Conservation (phyloP, 2,797 vertebrate genomes). For the Crenichthys baileyi region DNA sequence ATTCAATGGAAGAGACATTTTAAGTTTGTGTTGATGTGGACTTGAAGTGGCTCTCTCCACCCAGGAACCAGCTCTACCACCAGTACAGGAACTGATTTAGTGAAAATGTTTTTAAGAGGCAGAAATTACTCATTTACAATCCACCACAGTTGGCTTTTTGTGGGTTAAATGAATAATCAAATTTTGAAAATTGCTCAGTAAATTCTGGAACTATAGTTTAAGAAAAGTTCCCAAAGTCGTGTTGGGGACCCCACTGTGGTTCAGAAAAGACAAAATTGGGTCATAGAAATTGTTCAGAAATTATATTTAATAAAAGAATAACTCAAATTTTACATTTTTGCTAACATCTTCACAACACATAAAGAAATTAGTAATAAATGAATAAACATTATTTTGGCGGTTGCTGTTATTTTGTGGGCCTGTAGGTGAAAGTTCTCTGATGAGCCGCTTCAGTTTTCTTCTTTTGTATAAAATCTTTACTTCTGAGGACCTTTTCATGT, state of each 20-base stretch:
- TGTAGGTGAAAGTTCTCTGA: not conserved
- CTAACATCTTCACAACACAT: constrained; percentile 6
- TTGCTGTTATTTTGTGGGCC: not conserved
- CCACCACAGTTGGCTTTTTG: too few species aligned
- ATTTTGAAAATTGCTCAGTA: too few species aligned
- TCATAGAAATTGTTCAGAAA: not conserved
- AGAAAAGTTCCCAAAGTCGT: not conserved
- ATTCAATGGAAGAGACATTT: too few species aligned
- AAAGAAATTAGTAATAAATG: not conserved
- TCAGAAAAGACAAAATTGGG: not conserved
- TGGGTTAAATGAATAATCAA: too few species aligned
- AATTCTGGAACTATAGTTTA: too few species aligned
- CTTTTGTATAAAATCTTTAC: constrained; percentile 29
- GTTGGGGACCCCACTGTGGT: not conserved
- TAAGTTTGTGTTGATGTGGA: too few species aligned
- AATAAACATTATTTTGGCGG: constrained; percentile 31
- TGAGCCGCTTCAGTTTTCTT: not conserved
- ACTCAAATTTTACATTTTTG: not conserved
- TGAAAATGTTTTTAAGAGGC: too few species aligned
- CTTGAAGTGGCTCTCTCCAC: too few species aligned
- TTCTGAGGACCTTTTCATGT: constrained; percentile 14
- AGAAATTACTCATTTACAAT: too few species aligned
- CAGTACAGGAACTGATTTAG: too few species aligned
- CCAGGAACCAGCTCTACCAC: too few species aligned
- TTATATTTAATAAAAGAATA: not conserved